These are phyloP conservation scores for Tolypeutes matacus DNA, from an alignment of 2,797 vertebrate species.

Conservation along the genomic window DNA sequence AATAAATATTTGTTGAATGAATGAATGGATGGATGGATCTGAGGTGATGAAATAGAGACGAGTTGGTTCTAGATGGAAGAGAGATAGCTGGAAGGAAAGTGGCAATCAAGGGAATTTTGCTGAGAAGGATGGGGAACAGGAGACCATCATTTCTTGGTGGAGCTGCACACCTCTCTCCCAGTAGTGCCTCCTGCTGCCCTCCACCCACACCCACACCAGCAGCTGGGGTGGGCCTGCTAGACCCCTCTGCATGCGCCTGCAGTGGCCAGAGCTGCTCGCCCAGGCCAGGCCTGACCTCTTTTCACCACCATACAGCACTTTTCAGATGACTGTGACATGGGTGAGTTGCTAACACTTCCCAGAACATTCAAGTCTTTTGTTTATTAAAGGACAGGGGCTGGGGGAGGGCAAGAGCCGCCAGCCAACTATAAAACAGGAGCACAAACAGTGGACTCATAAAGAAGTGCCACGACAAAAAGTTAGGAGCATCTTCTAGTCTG, in stretches of 20 bases:
- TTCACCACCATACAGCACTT: neutral
- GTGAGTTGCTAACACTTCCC: neutral
- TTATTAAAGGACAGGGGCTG: neutral
- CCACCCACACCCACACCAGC: neutral
- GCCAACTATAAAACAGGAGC: slow-evolving; percentile 50
- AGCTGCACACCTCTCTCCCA: neutral
- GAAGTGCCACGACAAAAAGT: neutral
- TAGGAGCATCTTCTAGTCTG: neutral
- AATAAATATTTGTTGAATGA: slow-evolving; percentile 8
- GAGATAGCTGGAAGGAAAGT: neutral
- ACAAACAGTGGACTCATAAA: neutral
- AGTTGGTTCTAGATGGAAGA: neutral
- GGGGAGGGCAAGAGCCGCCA: neutral
- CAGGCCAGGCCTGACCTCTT: neutral
- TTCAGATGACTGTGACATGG: neutral
- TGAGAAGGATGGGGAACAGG: neutral
- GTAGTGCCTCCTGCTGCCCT: neutral
- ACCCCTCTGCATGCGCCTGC: neutral
- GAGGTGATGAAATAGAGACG: neutral
- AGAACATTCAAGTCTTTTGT: slow-evolving; percentile 36
- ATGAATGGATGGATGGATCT: slow-evolving; percentile 8
- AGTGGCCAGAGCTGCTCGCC: neutral
- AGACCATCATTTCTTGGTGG: neutral
- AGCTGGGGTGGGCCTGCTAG: neutral
- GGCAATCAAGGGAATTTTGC: neutral